Percentiles rank a stretch among this genome's conserved stretches.
These are phyloP conservation scores for Cygnus buccinator DNA, from an alignment of 2,113 vertebrate species.

Conservation along the genomic window DNA sequence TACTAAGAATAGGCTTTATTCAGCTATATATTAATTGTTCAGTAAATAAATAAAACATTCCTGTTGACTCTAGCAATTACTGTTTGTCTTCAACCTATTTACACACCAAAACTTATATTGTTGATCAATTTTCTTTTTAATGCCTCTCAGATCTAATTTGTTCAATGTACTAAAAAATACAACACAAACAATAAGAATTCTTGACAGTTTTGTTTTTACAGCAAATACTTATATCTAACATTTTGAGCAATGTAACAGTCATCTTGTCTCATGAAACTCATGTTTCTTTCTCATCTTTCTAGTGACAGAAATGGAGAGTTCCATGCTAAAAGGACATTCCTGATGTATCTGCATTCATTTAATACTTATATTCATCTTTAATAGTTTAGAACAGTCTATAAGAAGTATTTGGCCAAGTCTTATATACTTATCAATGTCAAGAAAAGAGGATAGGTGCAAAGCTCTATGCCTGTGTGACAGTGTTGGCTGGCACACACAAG, in stretches of 20 bases:
- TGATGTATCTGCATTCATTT: not conserved
- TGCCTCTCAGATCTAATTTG: not conserved
- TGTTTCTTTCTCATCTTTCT: not conserved
- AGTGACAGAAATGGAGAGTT: not conserved
- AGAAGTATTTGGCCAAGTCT: not conserved
- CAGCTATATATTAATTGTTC: not conserved
- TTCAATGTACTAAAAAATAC: slow-evolving; percentile 6
- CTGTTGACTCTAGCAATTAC: not conserved
- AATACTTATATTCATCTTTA: not conserved
- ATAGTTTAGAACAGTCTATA: rapidly evolving
- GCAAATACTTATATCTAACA: not conserved
- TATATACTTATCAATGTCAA: not conserved
- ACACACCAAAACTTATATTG: slow-evolving; percentile 18
- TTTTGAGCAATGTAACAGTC: not conserved
- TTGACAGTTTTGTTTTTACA: slow-evolving; percentile 12
- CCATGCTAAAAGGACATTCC: not conserved
- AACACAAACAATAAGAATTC: not conserved
- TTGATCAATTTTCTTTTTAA: slow-evolving; percentile 4
- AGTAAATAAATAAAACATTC: not conserved
- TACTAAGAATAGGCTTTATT: not conserved
- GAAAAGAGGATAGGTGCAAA: not conserved
- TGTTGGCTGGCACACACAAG: not conserved
- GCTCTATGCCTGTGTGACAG: rapidly evolving
- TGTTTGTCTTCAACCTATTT: slow-evolving; percentile 24
- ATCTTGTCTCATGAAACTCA: not conserved